Evolutionary conservation across 2,888 invertebrate species (phyloP).

Genomic region (Eledone cirrhosa): DNA sequence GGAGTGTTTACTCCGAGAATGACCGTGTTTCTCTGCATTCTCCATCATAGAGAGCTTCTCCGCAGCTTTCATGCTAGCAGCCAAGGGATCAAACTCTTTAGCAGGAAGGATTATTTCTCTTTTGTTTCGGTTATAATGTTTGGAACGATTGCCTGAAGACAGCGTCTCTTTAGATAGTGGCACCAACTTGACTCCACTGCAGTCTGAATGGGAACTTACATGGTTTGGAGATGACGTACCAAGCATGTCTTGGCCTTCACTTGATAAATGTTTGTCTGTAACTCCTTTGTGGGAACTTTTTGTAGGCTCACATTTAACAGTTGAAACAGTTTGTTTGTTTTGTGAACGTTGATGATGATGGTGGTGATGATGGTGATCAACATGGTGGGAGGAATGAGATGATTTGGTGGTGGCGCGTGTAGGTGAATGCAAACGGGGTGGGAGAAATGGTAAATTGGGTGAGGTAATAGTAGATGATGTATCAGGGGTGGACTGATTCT

Average conservation of each 20-base stretch:
- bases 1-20: conserved; percentile 3
- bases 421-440: not conserved
- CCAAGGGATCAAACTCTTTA: not conserved
- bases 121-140: conserved; percentile 16
- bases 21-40: conserved; percentile 13
- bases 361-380: not conserved
- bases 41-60: conserved; percentile 15
- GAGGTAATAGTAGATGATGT: too few relatives aligned
- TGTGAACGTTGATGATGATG: not conserved
- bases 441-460: not conserved
- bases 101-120: conserved; percentile 21
- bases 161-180: conserved; percentile 6
- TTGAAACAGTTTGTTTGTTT: not conserved
- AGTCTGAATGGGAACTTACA: conserved; percentile 19
- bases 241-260: too few relatives aligned
- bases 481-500: not conserved
- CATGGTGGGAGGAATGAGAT: not conserved
- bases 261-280: not conserved
- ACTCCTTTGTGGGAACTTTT: not conserved
- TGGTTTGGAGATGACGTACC: not conserved
- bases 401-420: not conserved
- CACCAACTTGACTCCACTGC: conserved; percentile 23
- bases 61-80: conserved; percentile 15
- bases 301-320: conserved; percentile 15
- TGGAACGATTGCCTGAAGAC: not conserved